Evolutionary conservation across 2,888 invertebrate genomes (phyloP).

Genomic region (Caenorhabditis afra): DNA sequence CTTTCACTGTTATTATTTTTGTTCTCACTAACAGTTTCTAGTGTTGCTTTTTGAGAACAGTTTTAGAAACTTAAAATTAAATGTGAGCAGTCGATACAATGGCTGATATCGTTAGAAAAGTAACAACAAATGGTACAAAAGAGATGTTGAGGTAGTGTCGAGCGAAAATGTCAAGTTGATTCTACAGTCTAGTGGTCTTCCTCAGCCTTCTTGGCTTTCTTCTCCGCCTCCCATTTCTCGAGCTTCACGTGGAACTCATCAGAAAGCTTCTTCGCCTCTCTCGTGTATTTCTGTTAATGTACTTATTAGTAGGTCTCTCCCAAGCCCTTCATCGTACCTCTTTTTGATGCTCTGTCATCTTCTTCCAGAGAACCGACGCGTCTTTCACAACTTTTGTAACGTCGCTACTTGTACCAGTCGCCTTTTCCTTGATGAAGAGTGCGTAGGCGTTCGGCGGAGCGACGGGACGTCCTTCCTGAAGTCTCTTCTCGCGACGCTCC

Average conservation of each 20-base stretch:
- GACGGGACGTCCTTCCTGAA: slow-evolving; percentile 34
- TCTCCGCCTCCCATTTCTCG: slow-evolving; percentile 27
- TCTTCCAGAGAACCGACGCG: slow-evolving; percentile 36
- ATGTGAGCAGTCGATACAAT: no score
- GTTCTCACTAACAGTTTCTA: not conserved
- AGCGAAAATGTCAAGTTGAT: not conserved
- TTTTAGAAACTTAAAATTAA: no score
- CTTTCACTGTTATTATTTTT: not conserved
- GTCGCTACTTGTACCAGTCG: slow-evolving; percentile 5
- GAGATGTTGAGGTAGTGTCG: not conserved
- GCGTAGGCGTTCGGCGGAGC: slow-evolving; percentile 45
- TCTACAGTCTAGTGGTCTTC: not conserved
- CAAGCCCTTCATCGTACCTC: slow-evolving; percentile 12
- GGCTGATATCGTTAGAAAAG: no score
- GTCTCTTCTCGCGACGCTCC: slow-evolving; percentile 43
- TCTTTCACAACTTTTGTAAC: slow-evolving; percentile 29
- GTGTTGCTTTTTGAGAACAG: not conserved
- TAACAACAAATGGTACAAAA: not conserved
- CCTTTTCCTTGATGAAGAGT: slow-evolving; percentile 43
- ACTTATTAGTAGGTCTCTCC: not conserved
- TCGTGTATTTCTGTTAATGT: slow-evolving; percentile 31
- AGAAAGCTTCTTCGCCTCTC: slow-evolving; percentile 33
- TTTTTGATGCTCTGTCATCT: slow-evolving; percentile 21
- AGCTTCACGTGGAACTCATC: slow-evolving; percentile 29
- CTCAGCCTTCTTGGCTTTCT: slow-evolving; percentile 12